Base-by-base conservation (phyloP, 2,113 vertebrate species). In the Clarias magur region DNA sequence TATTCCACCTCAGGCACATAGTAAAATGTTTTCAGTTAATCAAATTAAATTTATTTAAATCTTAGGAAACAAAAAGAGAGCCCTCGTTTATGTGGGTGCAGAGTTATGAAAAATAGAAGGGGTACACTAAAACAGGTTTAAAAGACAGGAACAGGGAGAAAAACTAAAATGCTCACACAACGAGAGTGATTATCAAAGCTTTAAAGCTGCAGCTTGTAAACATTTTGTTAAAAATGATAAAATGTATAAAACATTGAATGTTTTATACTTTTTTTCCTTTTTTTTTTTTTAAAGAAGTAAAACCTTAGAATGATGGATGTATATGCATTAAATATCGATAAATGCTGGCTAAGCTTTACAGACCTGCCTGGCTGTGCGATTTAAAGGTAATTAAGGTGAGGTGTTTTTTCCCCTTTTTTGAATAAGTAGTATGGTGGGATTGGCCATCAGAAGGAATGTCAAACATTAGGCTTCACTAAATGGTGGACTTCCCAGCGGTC, bases 11-110 rank as follows among this genome's bases (percentile, higher is more conserved):
- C 4, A 23, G 56, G 79, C 79, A 4, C 10, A 7, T 60, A 60
- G 79, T 30, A 34, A 80, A 60, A 80, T 59, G 19, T 80, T 79
- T 79, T 82, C 80, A 65, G 80, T 82, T 65, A 65, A 82, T 65
- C 42, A 2, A 65, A 38, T 62, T 38, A 0, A 19, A 12, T 81
- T 81, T 48, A 65, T 82, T 82, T 65, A 65, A 82, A 82, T 82
- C 38, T 65, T 0, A 63, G 60, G 42, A 63, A 73, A 38, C 38
- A 30, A 38, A 16, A 23, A 21, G 8, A 15, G 23, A 63, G 1
- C 38, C 21, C 15, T 53, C 27, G 34, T 23, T 19, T 6, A 59
- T 19, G 1, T 19, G 17, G n/a, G 10, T 57, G 54, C 15, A 0
- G 13, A 11, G 25, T 80, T 21, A 6, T 1, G 13, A 53, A 48